These are phyloP conservation scores for Calameuta filiformis DNA, from an alignment of 2,888 invertebrate species.

Conservation along the genomic window DNA sequence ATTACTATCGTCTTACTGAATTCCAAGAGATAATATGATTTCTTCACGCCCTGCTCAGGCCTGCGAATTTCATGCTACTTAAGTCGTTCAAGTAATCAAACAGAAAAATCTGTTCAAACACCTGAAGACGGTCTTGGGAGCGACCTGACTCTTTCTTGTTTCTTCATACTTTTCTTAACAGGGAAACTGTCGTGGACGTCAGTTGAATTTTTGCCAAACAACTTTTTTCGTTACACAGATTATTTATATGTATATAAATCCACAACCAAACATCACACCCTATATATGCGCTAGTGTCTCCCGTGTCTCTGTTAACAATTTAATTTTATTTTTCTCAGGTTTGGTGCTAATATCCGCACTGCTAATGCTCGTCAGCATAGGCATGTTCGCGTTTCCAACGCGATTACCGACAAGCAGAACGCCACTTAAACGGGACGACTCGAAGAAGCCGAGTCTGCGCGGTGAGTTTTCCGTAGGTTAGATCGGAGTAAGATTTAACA, in stretches of 20 bases:
- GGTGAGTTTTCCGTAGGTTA: constrained; percentile 64
- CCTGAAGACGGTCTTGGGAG: not conserved
- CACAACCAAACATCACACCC: not conserved
- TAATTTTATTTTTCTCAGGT: constrained; percentile 68
- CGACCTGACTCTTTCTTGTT: not conserved
- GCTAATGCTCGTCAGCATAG: constrained; percentile 83
- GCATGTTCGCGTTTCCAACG: constrained; percentile 93
- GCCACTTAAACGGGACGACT: constrained; percentile 55
- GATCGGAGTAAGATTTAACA: not conserved
- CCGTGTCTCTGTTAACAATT: not conserved
- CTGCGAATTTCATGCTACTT: not conserved
- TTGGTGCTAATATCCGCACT: constrained; percentile 87
- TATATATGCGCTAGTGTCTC: not conserved
- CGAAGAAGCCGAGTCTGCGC: constrained; percentile 73
- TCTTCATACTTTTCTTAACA: not conserved
- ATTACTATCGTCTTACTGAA: not conserved
- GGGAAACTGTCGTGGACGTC: not conserved
- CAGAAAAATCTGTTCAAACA: not conserved
- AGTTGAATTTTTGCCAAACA: not conserved
- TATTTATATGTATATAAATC: not conserved
- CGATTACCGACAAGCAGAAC: constrained; percentile 73
- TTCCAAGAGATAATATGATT: not conserved
- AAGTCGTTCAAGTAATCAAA: not conserved
- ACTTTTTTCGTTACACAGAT: not conserved
- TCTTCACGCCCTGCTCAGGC: not conserved